Conservation (phyloP, 2,888 invertebrate species). For the Ptilodon capucinus region DNA sequence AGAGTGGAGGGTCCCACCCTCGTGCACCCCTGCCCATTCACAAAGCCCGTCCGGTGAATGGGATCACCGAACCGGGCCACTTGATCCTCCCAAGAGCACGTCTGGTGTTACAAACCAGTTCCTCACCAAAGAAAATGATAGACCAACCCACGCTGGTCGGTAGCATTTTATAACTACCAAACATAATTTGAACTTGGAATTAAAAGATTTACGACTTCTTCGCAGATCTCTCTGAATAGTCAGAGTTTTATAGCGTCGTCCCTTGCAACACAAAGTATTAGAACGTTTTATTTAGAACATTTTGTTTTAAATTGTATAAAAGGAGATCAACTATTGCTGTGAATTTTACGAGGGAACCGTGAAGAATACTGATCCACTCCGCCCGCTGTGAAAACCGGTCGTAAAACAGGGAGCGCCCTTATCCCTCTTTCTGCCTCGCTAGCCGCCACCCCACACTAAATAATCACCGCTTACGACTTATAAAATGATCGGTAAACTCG, state of each 20-base stretch:
- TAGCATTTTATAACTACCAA: slow-evolving; percentile 16
- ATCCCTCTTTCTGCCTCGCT: slow-evolving; percentile 17
- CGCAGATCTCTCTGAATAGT: slow-evolving; percentile 28
- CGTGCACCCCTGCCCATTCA: slow-evolving; percentile 19
- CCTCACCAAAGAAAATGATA: slow-evolving; percentile 6
- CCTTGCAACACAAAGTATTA: slow-evolving; percentile 41
- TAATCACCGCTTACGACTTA: slow-evolving; percentile 16
- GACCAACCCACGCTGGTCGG: slow-evolving; percentile 25
- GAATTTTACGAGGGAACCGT: slow-evolving; percentile 30
- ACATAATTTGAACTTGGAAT: slow-evolving; percentile 27
- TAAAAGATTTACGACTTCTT: slow-evolving; percentile 12
- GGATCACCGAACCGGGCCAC: slow-evolving; percentile 20
- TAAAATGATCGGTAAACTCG: neutral
- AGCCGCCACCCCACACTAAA: slow-evolving; percentile 24
- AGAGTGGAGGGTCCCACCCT: slow-evolving; percentile 13
- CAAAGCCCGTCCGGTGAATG: slow-evolving; percentile 34
- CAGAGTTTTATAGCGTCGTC: slow-evolving; percentile 34
- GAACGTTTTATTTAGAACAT: slow-evolving; percentile 37
- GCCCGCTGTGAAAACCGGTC: slow-evolving; percentile 18
- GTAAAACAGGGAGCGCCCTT: slow-evolving; percentile 11
- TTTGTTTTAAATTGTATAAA: slow-evolving; percentile 39
- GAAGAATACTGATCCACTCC: slow-evolving; percentile 26
- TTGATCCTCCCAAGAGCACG: slow-evolving; percentile 23
- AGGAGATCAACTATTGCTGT: slow-evolving; percentile 37
- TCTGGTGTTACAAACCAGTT: neutral